Base-by-base conservation (phyloP, 1,140 invertebrate species). In the Adoxophyes honmai region DNA sequence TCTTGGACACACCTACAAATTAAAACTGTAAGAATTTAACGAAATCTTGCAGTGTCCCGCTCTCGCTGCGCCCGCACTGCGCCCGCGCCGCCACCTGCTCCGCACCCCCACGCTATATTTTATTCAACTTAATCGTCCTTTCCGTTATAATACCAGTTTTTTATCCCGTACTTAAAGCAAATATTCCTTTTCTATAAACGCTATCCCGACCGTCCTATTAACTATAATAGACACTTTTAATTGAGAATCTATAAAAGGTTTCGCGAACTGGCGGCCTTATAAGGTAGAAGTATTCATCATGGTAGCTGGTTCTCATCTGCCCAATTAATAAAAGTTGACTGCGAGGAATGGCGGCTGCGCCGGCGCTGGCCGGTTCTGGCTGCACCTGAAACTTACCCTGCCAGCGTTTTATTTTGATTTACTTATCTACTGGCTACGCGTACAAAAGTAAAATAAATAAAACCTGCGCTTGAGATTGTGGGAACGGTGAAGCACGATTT, bases 161-260 rank as follows among this genome's bases (percentile, higher is more conserved):
- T 86, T 86, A 82, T 80, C 69, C 73, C 75, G 37, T 65, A 82
- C 76, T 81, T 81, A 86, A 85, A 84, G 85, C 81, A 88, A 86
- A 88, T 86, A 88, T 85, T 86, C 78, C 71, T 78, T 81, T 83
- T 79, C 78, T 80, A 75, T 79, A 81, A 83, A 78, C 66, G 76
- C 74, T 81, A 74, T 75, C 78, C 75, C 70, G 68, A 68, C 67
- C 74, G 73, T 66, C 81, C 77, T 83, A 86, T 86, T 86, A 84
- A 82, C 75, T 80, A 82, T 85, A 85, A 88, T 88, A 86, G 81
- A 88, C 83, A 80, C 75, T 88, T 86, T 88, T 88, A 88, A 88
- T 88, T 88, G 81, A 84, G 85, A 88, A 88, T 86, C 80, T 88
- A 88, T 86, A 86, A 88, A 86, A 88, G 83, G 85, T 86, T 88